Conservation (phyloP, 2,113 vertebrate species). For the Nymphicus hollandicus region DNA sequence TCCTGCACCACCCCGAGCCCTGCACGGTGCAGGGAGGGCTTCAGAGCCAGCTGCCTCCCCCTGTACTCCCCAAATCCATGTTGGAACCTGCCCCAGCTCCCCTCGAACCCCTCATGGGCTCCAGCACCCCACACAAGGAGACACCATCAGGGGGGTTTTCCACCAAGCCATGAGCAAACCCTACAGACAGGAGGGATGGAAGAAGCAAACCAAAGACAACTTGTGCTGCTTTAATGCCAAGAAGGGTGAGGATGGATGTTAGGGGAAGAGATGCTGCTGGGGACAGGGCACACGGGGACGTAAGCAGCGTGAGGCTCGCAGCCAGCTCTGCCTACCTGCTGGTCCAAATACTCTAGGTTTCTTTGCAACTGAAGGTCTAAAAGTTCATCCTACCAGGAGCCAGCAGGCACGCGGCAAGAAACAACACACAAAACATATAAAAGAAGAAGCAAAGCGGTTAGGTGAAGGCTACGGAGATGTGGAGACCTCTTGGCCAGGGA, state of each 20-base stretch:
- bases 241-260: slow-evolving; percentile 53
- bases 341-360: slow-evolving; percentile 98
- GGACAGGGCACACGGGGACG: neutral
- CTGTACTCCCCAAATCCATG: fast-evolving
- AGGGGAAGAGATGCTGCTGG: slow-evolving; percentile 1
- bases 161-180: neutral
- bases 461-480: slow-evolving; percentile 60
- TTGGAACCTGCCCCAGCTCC: fast-evolving
- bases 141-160: neutral
- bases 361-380: slow-evolving; percentile 98
- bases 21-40: neutral
- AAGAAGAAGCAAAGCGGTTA: slow-evolving; percentile 81
- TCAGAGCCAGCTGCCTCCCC: neutral
- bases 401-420: slow-evolving; percentile 75
- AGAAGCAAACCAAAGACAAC: slow-evolving; percentile 50
- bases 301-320: slow-evolving; percentile 43
- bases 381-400: slow-evolving; percentile 91
- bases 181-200: neutral
- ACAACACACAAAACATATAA: slow-evolving; percentile 74
- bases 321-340: slow-evolving; percentile 90
- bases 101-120: fast-evolving
- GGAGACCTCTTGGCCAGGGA: neutral
- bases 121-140: neutral
- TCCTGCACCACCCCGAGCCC: neutral
- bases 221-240: slow-evolving; percentile 13